Evolutionary conservation across 37 sponge, comb jelly and placozoan species (phyloP).

Genomic region (Aplysina aerophoba): DNA sequence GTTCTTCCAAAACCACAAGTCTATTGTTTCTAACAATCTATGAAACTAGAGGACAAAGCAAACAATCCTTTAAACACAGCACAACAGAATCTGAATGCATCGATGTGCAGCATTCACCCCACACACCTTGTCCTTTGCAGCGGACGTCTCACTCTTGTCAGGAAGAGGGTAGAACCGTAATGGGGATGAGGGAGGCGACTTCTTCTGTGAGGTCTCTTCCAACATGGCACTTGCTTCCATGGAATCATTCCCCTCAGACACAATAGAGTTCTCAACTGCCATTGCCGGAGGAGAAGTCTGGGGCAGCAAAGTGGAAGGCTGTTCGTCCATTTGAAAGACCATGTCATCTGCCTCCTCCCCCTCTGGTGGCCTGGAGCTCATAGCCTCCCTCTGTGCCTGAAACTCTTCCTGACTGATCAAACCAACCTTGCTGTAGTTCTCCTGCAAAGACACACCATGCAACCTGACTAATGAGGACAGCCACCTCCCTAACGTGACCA

Average conservation of each 20-base stretch:
- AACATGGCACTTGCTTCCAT: not conserved
- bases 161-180: constrained; percentile 40
- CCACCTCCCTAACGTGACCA: too few relatives aligned
- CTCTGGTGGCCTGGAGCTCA: not conserved
- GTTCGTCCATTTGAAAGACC: constrained; percentile 42
- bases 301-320: not conserved
- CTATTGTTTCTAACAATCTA: not conserved
- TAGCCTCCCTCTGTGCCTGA: constrained; percentile 59
- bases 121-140: constrained; percentile 33
- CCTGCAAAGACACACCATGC: not conserved
- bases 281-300: not conserved
- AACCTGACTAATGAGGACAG: too few relatives aligned
- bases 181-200: not conserved
- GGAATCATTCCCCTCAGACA: not conserved
- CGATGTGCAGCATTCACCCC: not conserved
- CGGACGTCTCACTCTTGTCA: not conserved
- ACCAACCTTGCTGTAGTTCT: constrained; percentile 52
- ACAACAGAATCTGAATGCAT: too few relatives aligned
- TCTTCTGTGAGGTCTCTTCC: not conserved
- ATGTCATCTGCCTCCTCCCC: constrained; percentile 33
- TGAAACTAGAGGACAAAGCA: too few relatives aligned
- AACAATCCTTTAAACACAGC: too few relatives aligned
- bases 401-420: constrained; percentile 79
- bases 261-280: not conserved
- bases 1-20: too few relatives aligned